phyloP scores from a whole-genome alignment of 2,797 vertebrate genomes.

The Phrynocephalus vlangalii region DNA sequence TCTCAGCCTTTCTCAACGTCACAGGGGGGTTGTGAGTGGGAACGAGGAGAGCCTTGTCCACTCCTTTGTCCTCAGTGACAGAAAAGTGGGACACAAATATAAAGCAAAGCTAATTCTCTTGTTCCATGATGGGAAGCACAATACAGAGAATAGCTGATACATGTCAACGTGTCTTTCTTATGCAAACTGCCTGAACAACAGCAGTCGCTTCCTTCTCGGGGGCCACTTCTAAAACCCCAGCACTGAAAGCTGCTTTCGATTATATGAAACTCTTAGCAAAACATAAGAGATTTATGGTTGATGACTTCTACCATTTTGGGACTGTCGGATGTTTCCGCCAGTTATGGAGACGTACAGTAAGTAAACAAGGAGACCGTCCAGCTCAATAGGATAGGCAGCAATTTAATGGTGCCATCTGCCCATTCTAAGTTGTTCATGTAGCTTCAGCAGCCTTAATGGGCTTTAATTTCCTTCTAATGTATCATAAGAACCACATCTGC shows the following conservation, averaged over 20 bases:
- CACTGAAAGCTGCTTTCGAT: background rate
- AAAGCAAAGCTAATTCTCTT: too few relatives aligned
- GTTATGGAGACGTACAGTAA: background rate
- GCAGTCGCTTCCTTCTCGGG: background rate
- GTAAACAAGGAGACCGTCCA: slow-evolving; percentile 19
- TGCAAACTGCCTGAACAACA: background rate
- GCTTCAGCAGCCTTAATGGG: slow-evolving; percentile 33
- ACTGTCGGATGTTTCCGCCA: background rate
- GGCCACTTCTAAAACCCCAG: background rate
- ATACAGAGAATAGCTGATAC: background rate
- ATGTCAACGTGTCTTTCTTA: background rate
- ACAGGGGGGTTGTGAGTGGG: background rate
- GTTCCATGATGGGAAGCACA: background rate
- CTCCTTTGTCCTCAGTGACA: too few relatives aligned
- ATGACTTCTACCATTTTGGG: background rate
- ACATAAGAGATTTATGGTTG: background rate
- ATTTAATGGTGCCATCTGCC: slow-evolving; percentile 10
- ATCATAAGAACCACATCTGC: slow-evolving; percentile 49
- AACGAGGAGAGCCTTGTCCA: background rate
- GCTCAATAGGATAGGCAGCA: slow-evolving; percentile 10
- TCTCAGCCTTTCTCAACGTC: too few relatives aligned
- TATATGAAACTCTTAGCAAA: background rate
- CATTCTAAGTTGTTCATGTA: slow-evolving; percentile 45
- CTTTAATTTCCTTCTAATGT: slow-evolving; percentile 62
- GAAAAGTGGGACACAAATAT: too few relatives aligned